Conservation (phyloP, 2,888 invertebrate genomes). For the Zhuqinia jingwanae region DNA sequence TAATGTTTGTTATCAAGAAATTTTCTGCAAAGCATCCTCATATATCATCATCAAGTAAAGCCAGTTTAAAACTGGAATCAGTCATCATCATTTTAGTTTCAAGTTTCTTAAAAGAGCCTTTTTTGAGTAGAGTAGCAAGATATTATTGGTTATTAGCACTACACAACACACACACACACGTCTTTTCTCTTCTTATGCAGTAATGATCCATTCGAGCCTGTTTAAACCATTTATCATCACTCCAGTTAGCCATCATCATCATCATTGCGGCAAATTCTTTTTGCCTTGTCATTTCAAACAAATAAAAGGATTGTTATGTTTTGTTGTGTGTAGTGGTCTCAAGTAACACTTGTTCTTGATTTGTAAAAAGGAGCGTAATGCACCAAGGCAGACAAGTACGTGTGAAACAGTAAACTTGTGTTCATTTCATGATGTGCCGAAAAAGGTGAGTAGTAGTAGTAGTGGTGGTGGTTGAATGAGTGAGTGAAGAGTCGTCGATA, state of each 20-base stretch:
- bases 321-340: slow-evolving; percentile 48
- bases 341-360: slow-evolving; percentile 56
- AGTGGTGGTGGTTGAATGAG: no score
- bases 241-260: slow-evolving; percentile 48
- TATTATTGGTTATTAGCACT: not conserved
- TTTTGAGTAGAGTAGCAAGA: no score
- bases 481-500: slow-evolving; percentile 41
- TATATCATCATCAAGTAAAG: no score
- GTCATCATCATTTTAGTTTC: no score
- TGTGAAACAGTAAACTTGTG: slow-evolving; percentile 30
- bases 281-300: slow-evolving; percentile 67
- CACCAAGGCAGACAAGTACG: slow-evolving; percentile 40
- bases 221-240: slow-evolving; percentile 56
- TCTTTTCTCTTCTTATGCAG: slow-evolving; percentile 10
- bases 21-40: no score
- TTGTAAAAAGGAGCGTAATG: slow-evolving; percentile 51
- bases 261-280: slow-evolving; percentile 62
- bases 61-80: no score
- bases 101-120: no score
- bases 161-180: slow-evolving; percentile 3
- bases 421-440: slow-evolving; percentile 26
- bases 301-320: slow-evolving; percentile 57
- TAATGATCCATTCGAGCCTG: slow-evolving; percentile 45
- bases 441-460: slow-evolving; percentile 63
- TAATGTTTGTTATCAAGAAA: no score